Base-by-base conservation (phyloP, 2,888 invertebrate species). In the Tubiluchus corallicola region DNA sequence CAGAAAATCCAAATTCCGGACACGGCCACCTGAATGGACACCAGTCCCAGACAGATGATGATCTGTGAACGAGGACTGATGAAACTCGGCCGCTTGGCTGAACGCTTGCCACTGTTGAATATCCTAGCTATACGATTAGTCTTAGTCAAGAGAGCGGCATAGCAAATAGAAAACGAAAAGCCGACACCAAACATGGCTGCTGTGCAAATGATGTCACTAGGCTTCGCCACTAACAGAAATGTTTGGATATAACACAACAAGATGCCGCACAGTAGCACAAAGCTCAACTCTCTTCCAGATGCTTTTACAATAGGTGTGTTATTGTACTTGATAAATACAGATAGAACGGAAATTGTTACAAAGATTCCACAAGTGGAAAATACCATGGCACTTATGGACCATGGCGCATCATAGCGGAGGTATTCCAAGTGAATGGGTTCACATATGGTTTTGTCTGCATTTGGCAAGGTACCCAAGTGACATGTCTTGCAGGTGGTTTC, bases 301-400 rank as follows among this genome's bases (percentile, higher is more conserved):
- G 67, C 67, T 47, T 63, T 63, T 2, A 67, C 67, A 3, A 67
- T 60, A 1, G 66, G 65, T 4, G 67, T 66, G 18, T 61, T 57
- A 18, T 55, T 53, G 52, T 59, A 58, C 41, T 51, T 53, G 2
- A 62, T 45, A 50, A 68, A 68, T n/a, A 66, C 57, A 37, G 55
- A 45, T 43, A 60, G 53, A 2, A 65, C 61, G 44, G 57, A 58
- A 2, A 51, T 38, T 1, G 66, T 64, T 2, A 57, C 49, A n/a
- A 57, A 39, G 39, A 66, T 58, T 13, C 68, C 68, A 1, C 62
- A 46, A 0, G 59, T 52, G 3, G 67, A 56, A 44, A 66, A 62
- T 5, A 80, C 74, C 82, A 90, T 84, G 9, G 88, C 88, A 0
- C 83, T 87, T 48, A 90, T 85, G 3, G 88, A 88, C 79, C 87